A percentile compares a stretch with the other conserved stretches of the same genome.
phyloP scores from a whole-genome alignment of 2,888 invertebrate species.

The Argyra leucocephala region DNA sequence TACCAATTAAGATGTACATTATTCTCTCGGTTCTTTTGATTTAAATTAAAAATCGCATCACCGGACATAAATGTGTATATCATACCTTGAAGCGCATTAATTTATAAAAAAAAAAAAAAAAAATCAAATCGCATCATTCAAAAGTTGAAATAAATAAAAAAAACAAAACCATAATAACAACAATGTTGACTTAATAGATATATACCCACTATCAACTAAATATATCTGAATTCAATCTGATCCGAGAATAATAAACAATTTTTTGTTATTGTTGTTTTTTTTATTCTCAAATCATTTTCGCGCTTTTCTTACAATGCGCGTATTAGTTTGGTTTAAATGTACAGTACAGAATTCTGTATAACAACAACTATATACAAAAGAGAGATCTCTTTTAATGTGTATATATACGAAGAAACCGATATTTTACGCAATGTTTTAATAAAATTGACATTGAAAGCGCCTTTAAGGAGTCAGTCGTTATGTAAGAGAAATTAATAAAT shows the following conservation, averaged over 20 bases:
- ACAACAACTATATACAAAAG: no score
- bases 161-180: not conserved
- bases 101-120: not conserved
- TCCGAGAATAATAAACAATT: not conserved
- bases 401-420: not conserved
- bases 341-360: no score
- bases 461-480: constrained; percentile 3
- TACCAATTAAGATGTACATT: not conserved
- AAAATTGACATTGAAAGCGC: constrained; percentile 1
- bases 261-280: not conserved
- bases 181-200: no score
- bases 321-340: no score
- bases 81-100: not conserved
- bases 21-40: not conserved
- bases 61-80: not conserved
- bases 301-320: no score
- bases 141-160: not conserved
- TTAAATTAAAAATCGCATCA: not conserved
- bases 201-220: not conserved
- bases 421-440: constrained; percentile 6
- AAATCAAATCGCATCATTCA: not conserved
- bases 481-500: not conserved
- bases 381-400: no score
- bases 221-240: not conserved
- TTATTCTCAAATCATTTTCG: no score